phyloP scores from a whole-genome alignment of 2,888 invertebrate species.

The Dasysyrphus albostriatus region DNA sequence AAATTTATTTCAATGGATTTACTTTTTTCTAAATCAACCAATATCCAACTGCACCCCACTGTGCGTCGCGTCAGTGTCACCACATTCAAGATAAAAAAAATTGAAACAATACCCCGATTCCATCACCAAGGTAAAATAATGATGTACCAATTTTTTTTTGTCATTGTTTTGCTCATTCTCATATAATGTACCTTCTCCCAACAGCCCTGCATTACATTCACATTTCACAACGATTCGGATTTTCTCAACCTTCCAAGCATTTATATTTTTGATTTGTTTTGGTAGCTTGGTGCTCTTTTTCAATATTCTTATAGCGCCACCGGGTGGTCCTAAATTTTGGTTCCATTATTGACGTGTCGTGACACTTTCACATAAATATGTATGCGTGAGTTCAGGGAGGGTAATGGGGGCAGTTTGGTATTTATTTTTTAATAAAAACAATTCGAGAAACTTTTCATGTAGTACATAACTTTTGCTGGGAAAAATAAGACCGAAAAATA shows the following conservation, averaged over 20 bases:
- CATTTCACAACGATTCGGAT: neutral
- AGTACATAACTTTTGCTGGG: no score
- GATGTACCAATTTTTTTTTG: neutral
- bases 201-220: neutral
- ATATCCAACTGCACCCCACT: neutral
- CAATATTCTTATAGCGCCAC: neutral
- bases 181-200: neutral
- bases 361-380: neutral
- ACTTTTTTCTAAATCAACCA: no score
- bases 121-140: neutral
- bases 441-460: no score
- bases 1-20: no score
- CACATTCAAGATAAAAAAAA: neutral
- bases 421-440: no score
- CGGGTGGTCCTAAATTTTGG: neutral
- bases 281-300: constrained; percentile 1
- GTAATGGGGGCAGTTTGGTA: neutral
- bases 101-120: neutral
- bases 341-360: neutral
- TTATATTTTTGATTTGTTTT: neutral
- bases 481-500: no score
- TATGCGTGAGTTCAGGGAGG: neutral
- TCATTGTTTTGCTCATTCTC: neutral
- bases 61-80: neutral
- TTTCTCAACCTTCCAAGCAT: neutral